phyloP scores from a whole-genome alignment of 2,113 vertebrate genomes.

The Agapornis roseicollis region DNA sequence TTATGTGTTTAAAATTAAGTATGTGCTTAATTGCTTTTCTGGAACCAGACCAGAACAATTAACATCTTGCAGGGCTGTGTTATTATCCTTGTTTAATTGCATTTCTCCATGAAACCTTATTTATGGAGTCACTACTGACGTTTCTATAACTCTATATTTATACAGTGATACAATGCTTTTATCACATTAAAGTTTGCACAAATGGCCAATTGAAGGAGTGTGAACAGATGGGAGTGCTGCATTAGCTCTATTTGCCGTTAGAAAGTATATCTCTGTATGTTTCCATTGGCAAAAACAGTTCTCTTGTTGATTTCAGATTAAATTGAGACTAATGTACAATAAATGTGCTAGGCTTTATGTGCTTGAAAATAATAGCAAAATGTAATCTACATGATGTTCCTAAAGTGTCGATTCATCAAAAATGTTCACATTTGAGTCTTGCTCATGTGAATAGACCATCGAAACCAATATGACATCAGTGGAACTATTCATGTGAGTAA shows the following conservation, averaged over 20 bases:
- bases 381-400: not conserved
- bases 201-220: conserved; percentile 64
- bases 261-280: conserved; percentile 39
- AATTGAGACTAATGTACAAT: not conserved
- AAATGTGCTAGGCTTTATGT: conserved; percentile 11
- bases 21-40: conserved; percentile 55
- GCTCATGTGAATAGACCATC: not conserved
- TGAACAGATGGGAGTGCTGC: conserved; percentile 69
- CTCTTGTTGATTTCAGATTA: conserved; percentile 53
- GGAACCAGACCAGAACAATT: conserved; percentile 38
- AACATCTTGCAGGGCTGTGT: conserved; percentile 36
- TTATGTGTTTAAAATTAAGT: conserved; percentile 55
- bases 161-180: conserved; percentile 70
- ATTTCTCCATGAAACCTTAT: conserved; percentile 57
- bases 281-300: conserved; percentile 54
- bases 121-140: conserved; percentile 47
- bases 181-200: conserved; percentile 63
- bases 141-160: conserved; percentile 65
- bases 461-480: not conserved
- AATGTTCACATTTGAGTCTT: not conserved
- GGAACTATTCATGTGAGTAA: not conserved
- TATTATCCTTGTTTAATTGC: conserved; percentile 45
- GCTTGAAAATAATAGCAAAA: conserved; percentile 46
- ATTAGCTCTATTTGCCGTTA: conserved; percentile 69
- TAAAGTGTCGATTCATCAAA: not conserved